phyloP scores from a whole-genome alignment of 53 echinoderm and acorn worm species.

The Patiria pectinifera region DNA sequence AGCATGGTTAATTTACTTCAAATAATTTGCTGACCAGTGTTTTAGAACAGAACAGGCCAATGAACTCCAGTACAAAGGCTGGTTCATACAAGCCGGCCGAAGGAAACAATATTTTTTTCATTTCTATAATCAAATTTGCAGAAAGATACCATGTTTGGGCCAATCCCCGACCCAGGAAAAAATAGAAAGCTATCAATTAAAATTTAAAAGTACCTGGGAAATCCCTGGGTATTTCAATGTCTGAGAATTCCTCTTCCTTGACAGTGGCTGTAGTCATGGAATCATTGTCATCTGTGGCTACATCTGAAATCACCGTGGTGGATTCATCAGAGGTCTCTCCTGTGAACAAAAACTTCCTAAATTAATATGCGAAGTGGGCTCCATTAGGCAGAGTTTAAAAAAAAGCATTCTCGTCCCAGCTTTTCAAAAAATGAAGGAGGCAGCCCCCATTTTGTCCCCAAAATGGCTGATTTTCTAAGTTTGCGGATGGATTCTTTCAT shows the following conservation, averaged over 20 bases:
- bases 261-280: constrained; percentile 28
- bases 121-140: background rate
- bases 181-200: background rate
- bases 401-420: no score
- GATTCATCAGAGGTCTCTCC: constrained; percentile 42
- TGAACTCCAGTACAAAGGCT: background rate
- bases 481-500: no score
- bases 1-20: background rate
- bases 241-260: constrained; percentile 45
- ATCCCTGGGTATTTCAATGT: constrained; percentile 61
- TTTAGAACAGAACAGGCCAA: background rate
- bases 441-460: no score
- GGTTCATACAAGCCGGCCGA: no score
- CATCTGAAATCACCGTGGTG: constrained; percentile 18
- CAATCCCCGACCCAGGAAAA: no score
- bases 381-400: background rate
- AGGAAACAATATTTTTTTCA: no score
- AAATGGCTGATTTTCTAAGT: no score
- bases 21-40: background rate
- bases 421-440: no score
- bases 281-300: constrained; percentile 3
- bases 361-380: background rate
- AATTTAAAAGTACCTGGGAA: constrained; percentile 10
- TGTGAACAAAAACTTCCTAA: background rate
- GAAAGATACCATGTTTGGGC: background rate